phyloP scores from a whole-genome alignment of 2,888 invertebrate genomes.

The Heliconius hortense region DNA sequence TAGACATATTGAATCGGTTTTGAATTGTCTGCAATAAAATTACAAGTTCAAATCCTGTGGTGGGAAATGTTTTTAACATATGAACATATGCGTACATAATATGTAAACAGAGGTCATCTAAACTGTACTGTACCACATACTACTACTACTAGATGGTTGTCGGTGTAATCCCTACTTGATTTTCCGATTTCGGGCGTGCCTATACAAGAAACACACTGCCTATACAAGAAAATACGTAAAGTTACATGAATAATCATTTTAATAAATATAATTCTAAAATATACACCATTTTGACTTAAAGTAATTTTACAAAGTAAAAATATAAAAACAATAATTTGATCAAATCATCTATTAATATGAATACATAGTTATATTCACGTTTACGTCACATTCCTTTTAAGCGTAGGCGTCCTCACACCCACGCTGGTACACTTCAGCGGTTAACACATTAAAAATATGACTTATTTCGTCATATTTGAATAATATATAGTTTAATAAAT shows the following conservation, averaged over 20 bases:
- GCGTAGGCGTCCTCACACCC: conserved; percentile 29
- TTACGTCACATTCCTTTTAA: conserved; percentile 22
- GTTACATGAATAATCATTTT: background rate
- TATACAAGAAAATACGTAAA: too few species aligned
- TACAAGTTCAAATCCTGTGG: background rate
- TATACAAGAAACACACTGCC: too few species aligned
- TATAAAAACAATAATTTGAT: conserved; percentile 1
- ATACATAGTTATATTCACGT: background rate
- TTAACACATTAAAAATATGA: background rate
- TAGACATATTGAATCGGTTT: background rate
- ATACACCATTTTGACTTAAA: background rate
- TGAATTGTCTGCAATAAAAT: background rate
- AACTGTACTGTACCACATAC: too few species aligned
- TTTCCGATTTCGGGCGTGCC: too few species aligned
- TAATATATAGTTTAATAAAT: background rate
- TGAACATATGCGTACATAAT: background rate
- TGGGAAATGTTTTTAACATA: background rate
- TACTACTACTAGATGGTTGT: too few species aligned
- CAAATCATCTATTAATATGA: background rate
- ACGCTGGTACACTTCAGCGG: conserved; percentile 18
- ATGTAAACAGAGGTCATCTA: background rate
- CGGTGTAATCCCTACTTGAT: too few species aligned
- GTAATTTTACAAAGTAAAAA: background rate
- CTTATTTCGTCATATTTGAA: conserved; percentile 1
- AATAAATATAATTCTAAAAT: background rate